These are phyloP conservation scores for Heterocephalus glaber DNA, from an alignment of 2,113 vertebrate genomes.

Conservation along the genomic window DNA sequence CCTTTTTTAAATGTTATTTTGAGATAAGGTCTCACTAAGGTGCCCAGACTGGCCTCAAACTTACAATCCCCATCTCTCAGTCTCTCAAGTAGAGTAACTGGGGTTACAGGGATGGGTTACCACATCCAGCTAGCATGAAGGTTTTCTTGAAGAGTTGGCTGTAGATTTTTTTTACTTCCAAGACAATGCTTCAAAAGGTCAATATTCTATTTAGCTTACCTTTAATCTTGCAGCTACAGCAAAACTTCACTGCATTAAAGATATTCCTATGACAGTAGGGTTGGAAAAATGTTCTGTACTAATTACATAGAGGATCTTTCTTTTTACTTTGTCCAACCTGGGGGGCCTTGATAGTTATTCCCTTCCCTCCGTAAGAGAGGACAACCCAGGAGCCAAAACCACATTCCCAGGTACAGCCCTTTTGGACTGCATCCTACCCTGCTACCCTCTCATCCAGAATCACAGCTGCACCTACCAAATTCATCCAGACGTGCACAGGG, in stretches of 20 bases:
- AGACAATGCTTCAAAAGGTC: neutral
- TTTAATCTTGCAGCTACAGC: neutral
- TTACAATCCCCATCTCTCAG: neutral
- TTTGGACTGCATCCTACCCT: rapidly evolving
- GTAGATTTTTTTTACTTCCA: neutral
- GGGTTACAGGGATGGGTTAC: neutral
- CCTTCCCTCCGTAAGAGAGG: neutral
- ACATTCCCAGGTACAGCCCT: too few species aligned
- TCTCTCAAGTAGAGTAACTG: neutral
- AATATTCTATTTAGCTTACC: neutral
- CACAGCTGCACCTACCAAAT: neutral
- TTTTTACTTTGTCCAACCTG: neutral
- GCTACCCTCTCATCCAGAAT: neutral
- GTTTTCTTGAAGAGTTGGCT: neutral
- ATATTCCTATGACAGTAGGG: neutral
- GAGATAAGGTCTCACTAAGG: neutral
- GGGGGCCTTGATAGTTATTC: neutral
- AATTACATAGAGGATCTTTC: neutral
- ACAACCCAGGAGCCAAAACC: neutral
- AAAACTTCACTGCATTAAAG: neutral
- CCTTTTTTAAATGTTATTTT: neutral
- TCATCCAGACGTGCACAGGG: neutral
- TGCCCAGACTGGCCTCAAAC: neutral
- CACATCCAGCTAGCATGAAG: neutral
- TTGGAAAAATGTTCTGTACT: neutral